These are phyloP conservation scores for Oncopodura yosiiana DNA, from an alignment of 1,140 invertebrate genomes.

Conservation along the genomic window DNA sequence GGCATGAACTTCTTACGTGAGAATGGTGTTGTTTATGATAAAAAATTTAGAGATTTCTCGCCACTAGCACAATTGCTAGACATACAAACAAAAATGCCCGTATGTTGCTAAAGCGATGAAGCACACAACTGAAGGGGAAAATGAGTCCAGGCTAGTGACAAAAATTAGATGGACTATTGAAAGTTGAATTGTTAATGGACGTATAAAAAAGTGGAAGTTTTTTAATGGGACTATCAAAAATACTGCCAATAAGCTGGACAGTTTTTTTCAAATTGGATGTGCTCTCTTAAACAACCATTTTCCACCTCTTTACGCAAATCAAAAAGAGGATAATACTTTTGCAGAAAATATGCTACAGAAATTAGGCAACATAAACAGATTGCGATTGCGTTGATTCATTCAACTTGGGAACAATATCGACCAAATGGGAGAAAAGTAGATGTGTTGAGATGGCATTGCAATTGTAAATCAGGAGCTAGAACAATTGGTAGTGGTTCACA, in stretches of 20 bases:
- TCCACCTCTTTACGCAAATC: neutral
- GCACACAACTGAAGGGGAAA: conserved; percentile 37
- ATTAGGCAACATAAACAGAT: neutral
- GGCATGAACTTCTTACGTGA: neutral
- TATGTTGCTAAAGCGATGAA: conserved; percentile 36
- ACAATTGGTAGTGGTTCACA: neutral
- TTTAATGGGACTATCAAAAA: neutral
- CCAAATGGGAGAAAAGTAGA: neutral
- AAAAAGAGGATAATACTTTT: neutral
- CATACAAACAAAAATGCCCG: conserved; percentile 36
- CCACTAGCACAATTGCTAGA: conserved; percentile 25
- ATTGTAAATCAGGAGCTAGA: conserved; percentile 1
- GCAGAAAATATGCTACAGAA: neutral
- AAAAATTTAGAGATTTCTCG: conserved; percentile 36
- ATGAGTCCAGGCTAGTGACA: conserved; percentile 37
- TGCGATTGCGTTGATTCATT: neutral
- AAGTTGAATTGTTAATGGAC: conserved; percentile 37
- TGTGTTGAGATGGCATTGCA: conserved; percentile 4
- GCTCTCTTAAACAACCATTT: conserved; percentile 7
- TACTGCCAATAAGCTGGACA: neutral
- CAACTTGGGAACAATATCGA: neutral
- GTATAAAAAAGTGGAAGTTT: conserved; percentile 18
- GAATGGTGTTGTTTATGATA: conserved; percentile 35
- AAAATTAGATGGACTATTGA: conserved; percentile 39
- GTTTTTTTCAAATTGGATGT: neutral